These are phyloP conservation scores for Agrilus cyanescens DNA, from an alignment of 2,888 invertebrate genomes.

Conservation along the genomic window DNA sequence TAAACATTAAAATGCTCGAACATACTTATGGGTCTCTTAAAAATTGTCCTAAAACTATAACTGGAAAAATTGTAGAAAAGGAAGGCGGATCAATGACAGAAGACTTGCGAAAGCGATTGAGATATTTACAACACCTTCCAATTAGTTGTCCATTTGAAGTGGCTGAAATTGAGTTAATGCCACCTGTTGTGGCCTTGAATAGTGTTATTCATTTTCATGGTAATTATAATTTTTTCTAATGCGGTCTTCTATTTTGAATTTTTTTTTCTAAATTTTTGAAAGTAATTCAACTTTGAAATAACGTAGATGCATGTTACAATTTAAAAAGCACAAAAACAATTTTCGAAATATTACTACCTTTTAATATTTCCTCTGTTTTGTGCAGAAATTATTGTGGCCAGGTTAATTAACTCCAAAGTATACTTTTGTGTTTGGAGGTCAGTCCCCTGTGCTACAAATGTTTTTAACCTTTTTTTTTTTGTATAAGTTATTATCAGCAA, in stretches of 20 bases:
- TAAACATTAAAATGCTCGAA: constrained; percentile 83
- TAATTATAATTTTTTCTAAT: constrained; percentile 27
- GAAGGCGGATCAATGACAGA: constrained; percentile 78
- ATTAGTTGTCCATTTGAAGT: constrained; percentile 83
- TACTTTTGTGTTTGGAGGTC: constrained; percentile 23
- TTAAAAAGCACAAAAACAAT: background rate
- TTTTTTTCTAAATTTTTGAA: constrained; percentile 1
- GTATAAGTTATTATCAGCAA: constrained; percentile 1
- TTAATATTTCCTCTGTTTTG: constrained; percentile 11
- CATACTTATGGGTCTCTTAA: constrained; percentile 74
- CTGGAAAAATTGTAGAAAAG: constrained; percentile 73
- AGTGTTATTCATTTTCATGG: constrained; percentile 60
- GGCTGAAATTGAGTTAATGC: constrained; percentile 71
- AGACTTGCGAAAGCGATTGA: constrained; percentile 61
- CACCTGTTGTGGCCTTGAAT: constrained; percentile 56
- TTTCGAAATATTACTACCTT: background rate
- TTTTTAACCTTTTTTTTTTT: constrained; percentile 4
- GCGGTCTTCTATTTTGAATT: background rate
- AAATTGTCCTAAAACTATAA: constrained; percentile 59
- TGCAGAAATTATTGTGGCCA: constrained; percentile 25
- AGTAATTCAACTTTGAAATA: constrained; percentile 1
- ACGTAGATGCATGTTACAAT: background rate
- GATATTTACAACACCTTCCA: constrained; percentile 78
- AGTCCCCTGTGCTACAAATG: constrained; percentile 31
- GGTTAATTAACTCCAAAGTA: constrained; percentile 30